phyloP scores from a whole-genome alignment of 2,797 vertebrate genomes.

The Alosa sapidissima region DNA sequence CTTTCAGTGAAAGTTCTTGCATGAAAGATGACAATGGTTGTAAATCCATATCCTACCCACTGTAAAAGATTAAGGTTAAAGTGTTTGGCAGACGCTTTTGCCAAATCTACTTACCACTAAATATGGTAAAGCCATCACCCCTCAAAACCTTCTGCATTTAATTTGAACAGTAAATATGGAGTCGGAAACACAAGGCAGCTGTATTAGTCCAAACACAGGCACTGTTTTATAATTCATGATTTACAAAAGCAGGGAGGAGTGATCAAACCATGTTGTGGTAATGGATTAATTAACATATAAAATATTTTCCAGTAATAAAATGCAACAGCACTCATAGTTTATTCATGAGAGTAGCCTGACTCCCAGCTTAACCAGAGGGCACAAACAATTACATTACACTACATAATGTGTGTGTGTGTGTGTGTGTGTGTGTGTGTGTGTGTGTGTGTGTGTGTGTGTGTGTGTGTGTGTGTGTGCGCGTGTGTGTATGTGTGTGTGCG shows the following conservation, averaged over 20 bases:
- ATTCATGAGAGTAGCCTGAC: slow-evolving; percentile 1
- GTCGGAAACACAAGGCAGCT: neutral
- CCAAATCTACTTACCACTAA: neutral
- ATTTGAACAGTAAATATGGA: neutral
- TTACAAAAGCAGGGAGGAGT: slow-evolving; percentile 11
- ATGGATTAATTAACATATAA: slow-evolving; percentile 75
- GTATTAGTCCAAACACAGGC: slow-evolving; percentile 15
- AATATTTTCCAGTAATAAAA: slow-evolving; percentile 32
- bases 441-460: slow-evolving; percentile 3
- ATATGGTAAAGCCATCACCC: neutral
- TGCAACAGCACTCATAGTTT: slow-evolving; percentile 5
- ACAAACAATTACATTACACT: neutral
- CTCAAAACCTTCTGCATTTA: neutral
- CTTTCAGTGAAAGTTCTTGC: no score
- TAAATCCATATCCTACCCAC: neutral
- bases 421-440: neutral
- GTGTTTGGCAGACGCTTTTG: neutral
- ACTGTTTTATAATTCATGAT: neutral
- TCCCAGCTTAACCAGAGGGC: slow-evolving; percentile 16
- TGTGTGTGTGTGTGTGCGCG: neutral
- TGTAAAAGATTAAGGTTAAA: no score
- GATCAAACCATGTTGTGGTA: slow-evolving; percentile 67
- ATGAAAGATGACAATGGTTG: neutral
- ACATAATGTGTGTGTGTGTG: neutral
- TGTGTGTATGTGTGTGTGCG: neutral